Conservation (phyloP, 1,140 invertebrate species). For the Apocrypta bakeri region DNA sequence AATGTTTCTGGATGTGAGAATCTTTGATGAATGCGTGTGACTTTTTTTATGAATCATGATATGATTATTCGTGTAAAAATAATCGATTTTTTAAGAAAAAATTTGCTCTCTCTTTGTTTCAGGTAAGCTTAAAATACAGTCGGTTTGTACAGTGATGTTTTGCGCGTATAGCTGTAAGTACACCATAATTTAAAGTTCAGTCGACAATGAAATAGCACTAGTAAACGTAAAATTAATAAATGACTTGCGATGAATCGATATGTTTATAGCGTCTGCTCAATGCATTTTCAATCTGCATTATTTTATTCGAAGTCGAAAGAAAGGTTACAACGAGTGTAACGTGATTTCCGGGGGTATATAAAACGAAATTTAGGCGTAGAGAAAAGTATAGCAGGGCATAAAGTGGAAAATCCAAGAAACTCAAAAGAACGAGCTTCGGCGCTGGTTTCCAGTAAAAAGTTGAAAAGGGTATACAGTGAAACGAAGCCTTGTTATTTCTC, state of each 20-base stretch:
- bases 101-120: slow-evolving; percentile 7
- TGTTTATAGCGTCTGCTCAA: neutral
- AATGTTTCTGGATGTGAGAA: no score
- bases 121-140: slow-evolving; percentile 27
- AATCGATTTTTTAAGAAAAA: no score
- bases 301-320: neutral
- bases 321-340: slow-evolving; percentile 3
- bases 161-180: neutral
- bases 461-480: slow-evolving; percentile 43
- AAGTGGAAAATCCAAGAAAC: slow-evolving; percentile 46
- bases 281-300: neutral
- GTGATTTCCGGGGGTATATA: neutral
- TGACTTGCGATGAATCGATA: neutral
- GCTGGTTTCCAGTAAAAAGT: slow-evolving; percentile 35
- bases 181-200: no score
- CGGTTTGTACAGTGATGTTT: neutral
- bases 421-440: slow-evolving; percentile 41
- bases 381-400: slow-evolving; percentile 9
- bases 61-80: no score
- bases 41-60: no score
- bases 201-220: neutral
- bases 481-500: slow-evolving; percentile 50
- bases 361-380: slow-evolving; percentile 27
- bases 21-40: no score
- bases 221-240: neutral